Base-by-base conservation (phyloP, 30 jellyfish, hydroid and myxozoan genomes). In the Morbakka virulenta region DNA sequence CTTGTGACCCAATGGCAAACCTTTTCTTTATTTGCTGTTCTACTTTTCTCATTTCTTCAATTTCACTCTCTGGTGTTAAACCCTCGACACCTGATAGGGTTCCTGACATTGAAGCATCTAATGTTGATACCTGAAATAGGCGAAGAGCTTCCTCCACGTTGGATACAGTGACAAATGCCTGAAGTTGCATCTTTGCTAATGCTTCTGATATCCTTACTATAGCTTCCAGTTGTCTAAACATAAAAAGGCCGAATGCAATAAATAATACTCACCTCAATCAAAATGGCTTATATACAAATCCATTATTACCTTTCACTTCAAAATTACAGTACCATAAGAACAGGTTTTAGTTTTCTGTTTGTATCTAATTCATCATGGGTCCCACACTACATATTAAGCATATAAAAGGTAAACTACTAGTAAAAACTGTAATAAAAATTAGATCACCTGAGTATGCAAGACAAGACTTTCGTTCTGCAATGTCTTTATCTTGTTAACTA, bases 1-100 rank as follows among this genome's bases (percentile, higher is more conserved):
- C 99, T 94, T 94, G 99, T 12, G 99, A 86, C 4, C 99, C 99
- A 82, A 94, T 83, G 29, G 99, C 99, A 75, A 94, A 94, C 62
- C 99, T 71, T 57, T 94, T 77, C 63, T 94, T 94, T 21, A 94
- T 70, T 47, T 89, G 97, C 35, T 70, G 87, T 66, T 94, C 99
- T 17, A 94, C 72, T 32, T 95, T 69, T 2, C 99, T 28, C 32
- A 94, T 93, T 76, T 94, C 99, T 53, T 87, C 99, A 50, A 94
- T 74, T 30, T 94, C 99, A 69, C 82, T 96, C 2, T 82, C 96
- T 3, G 97, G 95, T 3, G 97, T 86, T 27, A 94, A 87, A 12
- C 99, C 99, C 67, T 94, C 99, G 4, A 96, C 99, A n/a, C 99
- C 99, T 22, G 95, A 85, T 29, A 94, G 64, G 47, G 89, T 71